Evolutionary conservation across 2,888 invertebrate species (phyloP).

Genomic region (Drosophila siamana): DNA sequence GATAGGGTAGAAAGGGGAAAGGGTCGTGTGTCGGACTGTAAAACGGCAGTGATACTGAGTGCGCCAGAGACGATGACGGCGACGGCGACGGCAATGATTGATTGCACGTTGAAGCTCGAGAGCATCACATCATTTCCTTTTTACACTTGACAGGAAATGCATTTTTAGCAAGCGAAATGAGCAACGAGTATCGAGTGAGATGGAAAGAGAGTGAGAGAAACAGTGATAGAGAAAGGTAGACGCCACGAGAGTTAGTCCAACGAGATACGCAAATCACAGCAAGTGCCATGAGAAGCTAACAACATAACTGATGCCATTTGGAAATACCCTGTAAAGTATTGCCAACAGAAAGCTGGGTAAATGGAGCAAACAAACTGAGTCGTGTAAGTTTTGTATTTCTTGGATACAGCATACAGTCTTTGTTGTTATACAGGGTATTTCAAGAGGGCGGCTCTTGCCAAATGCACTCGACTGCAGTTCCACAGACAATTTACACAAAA

Average conservation of each 20-base stretch:
- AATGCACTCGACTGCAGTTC: constrained; percentile 53
- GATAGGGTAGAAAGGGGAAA: not conserved
- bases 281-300: constrained; percentile 42
- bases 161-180: constrained; percentile 79
- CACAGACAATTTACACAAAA: constrained; percentile 71
- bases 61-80: constrained; percentile 6
- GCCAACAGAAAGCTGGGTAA: too few species aligned
- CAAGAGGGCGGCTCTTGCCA: constrained; percentile 17
- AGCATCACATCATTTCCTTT: constrained; percentile 80
- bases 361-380: too few species aligned
- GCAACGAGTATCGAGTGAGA: constrained; percentile 44
- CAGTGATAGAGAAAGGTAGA: constrained; percentile 1
- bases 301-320: not conserved
- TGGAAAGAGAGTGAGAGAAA: not conserved
- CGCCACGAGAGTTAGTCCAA: constrained; percentile 8
- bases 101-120: constrained; percentile 79
- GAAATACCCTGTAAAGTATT: constrained; percentile 14
- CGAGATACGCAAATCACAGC: constrained; percentile 52
- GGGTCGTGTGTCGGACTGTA: constrained; percentile 38
- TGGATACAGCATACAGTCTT: too few species aligned
- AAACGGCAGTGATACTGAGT: constrained; percentile 45
- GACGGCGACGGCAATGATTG: constrained; percentile 75
- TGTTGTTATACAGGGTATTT: too few species aligned
- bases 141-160: constrained; percentile 81
- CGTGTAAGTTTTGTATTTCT: too few species aligned